A percentile compares a stretch with the other conserved stretches of the same genome.
Conservation (phyloP, 2,113 vertebrate genomes). For the Natator depressus region DNA sequence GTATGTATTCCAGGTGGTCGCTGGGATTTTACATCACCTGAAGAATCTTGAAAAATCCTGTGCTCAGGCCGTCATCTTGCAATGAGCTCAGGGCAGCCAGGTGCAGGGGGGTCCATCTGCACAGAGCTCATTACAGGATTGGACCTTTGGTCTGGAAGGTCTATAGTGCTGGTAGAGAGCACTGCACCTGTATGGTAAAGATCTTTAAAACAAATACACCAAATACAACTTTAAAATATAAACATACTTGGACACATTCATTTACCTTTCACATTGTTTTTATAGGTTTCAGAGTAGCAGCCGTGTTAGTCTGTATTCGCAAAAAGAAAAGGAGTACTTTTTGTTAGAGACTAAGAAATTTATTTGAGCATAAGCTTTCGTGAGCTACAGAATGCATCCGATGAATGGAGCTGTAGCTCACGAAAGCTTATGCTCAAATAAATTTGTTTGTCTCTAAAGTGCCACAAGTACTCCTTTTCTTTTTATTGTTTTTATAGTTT, state of each 20-base stretch:
- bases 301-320: too few species aligned
- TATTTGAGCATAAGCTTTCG: too few species aligned
- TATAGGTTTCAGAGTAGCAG: neutral
- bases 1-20: rapidly evolving
- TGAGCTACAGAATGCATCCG: too few species aligned
- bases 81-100: neutral
- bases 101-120: neutral
- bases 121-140: neutral
- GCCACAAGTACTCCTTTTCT: too few species aligned
- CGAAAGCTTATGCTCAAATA: too few species aligned
- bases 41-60: neutral
- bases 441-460: too few species aligned
- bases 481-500: neutral
- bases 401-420: too few species aligned
- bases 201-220: neutral
- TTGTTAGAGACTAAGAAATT: too few species aligned
- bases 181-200: neutral
- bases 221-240: neutral
- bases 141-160: neutral
- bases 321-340: too few species aligned
- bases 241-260: neutral
- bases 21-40: neutral
- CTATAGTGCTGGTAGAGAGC: neutral
- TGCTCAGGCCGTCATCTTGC: neutral
- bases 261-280: neutral